Conservation (phyloP, 2,797 vertebrate species). For the Orestias chungarensis region DNA sequence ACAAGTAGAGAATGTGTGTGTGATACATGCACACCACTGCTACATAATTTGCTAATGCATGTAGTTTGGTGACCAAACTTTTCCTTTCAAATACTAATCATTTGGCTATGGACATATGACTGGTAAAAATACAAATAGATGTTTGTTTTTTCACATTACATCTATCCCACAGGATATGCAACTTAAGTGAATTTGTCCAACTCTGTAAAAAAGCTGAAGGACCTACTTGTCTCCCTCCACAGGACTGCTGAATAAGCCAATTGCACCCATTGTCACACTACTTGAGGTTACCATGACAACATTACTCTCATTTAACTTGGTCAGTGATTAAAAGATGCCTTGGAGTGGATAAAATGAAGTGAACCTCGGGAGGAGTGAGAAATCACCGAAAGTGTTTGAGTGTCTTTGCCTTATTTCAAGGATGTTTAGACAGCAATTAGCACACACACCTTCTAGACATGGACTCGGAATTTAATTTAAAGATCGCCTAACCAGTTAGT, state of each 20-base stretch:
- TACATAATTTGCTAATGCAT: neutral
- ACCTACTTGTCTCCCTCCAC: slow-evolving; percentile 63
- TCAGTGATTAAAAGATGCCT: slow-evolving; percentile 84
- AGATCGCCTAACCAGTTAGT: slow-evolving; percentile 48
- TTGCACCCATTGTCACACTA: slow-evolving; percentile 79
- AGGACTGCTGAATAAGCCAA: slow-evolving; percentile 71
- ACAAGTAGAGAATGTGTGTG: neutral
- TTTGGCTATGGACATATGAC: no score
- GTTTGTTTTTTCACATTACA: no score
- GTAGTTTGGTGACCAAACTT: no score
- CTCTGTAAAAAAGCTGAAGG: slow-evolving; percentile 49
- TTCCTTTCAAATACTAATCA: no score
- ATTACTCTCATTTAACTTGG: slow-evolving; percentile 74
- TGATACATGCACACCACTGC: neutral
- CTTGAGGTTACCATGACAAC: slow-evolving; percentile 87
- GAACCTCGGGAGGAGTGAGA: slow-evolving; percentile 43
- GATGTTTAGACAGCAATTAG: slow-evolving; percentile 85
- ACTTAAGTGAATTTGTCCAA: slow-evolving; percentile 17
- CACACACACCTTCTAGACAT: slow-evolving; percentile 46
- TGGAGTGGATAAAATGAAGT: slow-evolving; percentile 47
- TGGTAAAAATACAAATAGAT: no score
- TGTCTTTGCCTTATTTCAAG: slow-evolving; percentile 69
- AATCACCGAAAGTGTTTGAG: slow-evolving; percentile 11
- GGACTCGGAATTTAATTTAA: slow-evolving; percentile 54
- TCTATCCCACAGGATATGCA: no score